These are phyloP conservation scores for Oreochromis grahami DNA, from an alignment of 2,797 vertebrate genomes.

Conservation along the genomic window DNA sequence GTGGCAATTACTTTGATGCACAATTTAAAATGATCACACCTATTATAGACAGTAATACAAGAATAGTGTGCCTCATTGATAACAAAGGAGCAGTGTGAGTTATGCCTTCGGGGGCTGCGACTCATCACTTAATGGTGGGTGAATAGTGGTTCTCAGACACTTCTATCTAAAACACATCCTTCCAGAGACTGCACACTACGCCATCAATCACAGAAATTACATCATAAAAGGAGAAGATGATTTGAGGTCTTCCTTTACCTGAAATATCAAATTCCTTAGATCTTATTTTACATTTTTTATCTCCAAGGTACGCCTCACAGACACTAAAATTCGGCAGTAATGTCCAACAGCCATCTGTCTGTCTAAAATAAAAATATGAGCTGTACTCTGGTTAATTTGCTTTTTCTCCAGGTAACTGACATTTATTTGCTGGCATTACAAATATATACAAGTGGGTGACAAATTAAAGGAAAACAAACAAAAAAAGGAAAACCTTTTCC, in stretches of 20 bases:
- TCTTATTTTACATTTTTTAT: conserved; percentile 7
- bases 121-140: conserved; percentile 56
- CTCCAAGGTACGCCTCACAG: neutral
- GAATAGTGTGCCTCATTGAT: conserved; percentile 47
- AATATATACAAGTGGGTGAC: neutral
- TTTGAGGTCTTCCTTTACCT: conserved; percentile 14
- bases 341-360: neutral
- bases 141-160: conserved; percentile 43
- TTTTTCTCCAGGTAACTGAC: neutral
- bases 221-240: conserved; percentile 27
- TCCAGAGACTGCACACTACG: conserved; percentile 23
- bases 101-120: conserved; percentile 40
- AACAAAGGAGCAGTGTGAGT: conserved; percentile 63
- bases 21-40: conserved; percentile 63
- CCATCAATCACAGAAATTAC: conserved; percentile 51
- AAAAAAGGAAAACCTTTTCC: neutral
- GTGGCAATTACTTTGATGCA: conserved; percentile 52
- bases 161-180: conserved; percentile 54
- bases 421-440: neutral
- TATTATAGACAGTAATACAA: conserved; percentile 52
- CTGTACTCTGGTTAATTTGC: neutral
- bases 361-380: neutral
- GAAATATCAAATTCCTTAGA: conserved; percentile 24
- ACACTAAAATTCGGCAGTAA: neutral
- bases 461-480: neutral